A percentile compares a stretch with the other conserved stretches of the same genome.
Evolutionary conservation across 2,888 invertebrate species (phyloP).

Genomic region (Melanargia galathea): DNA sequence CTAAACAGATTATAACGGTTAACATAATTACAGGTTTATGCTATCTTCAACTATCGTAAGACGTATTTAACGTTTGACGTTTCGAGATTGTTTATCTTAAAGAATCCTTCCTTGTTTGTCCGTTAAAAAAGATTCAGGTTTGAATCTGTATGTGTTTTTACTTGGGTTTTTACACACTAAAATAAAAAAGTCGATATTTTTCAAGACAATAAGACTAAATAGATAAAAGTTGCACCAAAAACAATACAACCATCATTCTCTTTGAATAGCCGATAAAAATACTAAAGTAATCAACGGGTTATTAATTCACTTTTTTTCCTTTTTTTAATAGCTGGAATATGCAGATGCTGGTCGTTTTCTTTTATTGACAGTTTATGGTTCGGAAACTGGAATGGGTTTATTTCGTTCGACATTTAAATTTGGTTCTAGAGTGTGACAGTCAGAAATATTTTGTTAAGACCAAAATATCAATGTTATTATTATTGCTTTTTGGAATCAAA

Average conservation of each 20-base stretch:
- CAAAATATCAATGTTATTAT: too few relatives aligned
- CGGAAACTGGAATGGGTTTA: constrained; percentile 72
- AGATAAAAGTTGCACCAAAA: constrained; percentile 4
- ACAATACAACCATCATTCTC: constrained; percentile 19
- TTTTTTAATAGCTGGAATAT: constrained; percentile 70
- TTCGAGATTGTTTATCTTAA: too few relatives aligned
- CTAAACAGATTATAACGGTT: too few relatives aligned
- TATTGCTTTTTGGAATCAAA: too few relatives aligned
- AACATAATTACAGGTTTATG: too few relatives aligned
- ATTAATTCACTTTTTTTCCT: constrained; percentile 60
- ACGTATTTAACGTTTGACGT: too few relatives aligned
- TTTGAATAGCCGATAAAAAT: constrained; percentile 44
- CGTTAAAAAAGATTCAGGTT: too few relatives aligned
- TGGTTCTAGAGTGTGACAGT: constrained; percentile 36
- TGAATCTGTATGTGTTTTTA: too few relatives aligned
- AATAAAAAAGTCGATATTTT: background rate
- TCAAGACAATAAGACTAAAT: background rate
- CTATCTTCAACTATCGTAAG: too few relatives aligned
- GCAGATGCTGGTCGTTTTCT: constrained; percentile 67
- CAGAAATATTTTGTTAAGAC: constrained; percentile 22
- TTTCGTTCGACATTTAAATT: constrained; percentile 59
- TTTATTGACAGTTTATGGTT: constrained; percentile 80
- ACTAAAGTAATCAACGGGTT: constrained; percentile 62
- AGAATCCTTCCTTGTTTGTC: too few relatives aligned
- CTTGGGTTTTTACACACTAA: background rate